Conservation (phyloP, 2,797 vertebrate species). For the Poeciliopsis turneri region DNA sequence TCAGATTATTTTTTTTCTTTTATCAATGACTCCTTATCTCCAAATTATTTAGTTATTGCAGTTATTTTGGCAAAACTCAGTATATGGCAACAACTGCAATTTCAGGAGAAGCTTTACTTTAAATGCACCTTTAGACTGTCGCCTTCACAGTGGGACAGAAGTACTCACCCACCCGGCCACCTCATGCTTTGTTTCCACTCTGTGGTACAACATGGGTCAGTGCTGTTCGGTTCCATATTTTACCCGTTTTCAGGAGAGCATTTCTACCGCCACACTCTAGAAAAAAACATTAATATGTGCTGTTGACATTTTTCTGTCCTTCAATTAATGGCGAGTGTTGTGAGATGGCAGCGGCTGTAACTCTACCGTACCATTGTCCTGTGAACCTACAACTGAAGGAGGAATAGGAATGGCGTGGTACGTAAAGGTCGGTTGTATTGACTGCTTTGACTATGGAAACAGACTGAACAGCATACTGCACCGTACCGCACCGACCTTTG, state of each 20-base stretch:
- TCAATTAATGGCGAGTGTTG: neutral
- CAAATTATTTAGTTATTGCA: neutral
- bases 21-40: neutral
- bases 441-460: neutral
- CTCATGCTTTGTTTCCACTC: neutral
- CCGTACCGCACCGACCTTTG: neutral
- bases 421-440: neutral
- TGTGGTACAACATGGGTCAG: neutral
- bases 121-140: slow-evolving; percentile 3
- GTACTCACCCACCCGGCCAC: neutral
- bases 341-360: neutral
- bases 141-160: neutral
- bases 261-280: neutral
- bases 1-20: neutral
- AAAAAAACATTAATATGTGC: neutral
- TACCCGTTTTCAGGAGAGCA: neutral
- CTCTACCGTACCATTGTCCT: neutral
- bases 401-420: neutral
- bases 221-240: neutral
- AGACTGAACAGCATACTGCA: neutral
- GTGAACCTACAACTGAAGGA: neutral
- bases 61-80: neutral
- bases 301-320: neutral
- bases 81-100: no score
- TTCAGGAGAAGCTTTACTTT: neutral